These are phyloP conservation scores for Drosophila kohkoa DNA, from an alignment of 1,140 invertebrate species.

Conservation along the genomic window DNA sequence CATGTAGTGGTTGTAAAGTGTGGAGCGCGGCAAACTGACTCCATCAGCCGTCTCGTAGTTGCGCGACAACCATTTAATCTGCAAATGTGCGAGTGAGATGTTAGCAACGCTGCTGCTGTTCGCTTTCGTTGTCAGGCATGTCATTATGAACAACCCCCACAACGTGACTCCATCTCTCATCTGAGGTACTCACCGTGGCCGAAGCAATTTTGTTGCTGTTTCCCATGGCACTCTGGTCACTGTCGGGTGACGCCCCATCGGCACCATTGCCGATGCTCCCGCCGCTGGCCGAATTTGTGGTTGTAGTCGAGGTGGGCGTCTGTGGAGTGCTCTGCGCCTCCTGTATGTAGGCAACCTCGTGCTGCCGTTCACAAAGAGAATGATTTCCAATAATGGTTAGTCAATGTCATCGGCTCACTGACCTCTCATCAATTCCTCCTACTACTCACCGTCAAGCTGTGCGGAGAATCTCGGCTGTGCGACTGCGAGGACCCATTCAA, in stretches of 20 bases:
- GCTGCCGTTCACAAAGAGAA: conserved; percentile 45
- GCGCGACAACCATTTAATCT: conserved; percentile 98
- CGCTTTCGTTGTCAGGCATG: conserved; percentile 1
- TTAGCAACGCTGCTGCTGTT: conserved; percentile 39
- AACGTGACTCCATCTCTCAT: not conserved
- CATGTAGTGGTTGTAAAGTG: conserved; percentile 98
- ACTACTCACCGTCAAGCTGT: conserved; percentile 87
- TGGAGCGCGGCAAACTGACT: conserved; percentile 97
- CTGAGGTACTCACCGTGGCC: conserved; percentile 91
- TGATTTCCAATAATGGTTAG: conserved; percentile 3
- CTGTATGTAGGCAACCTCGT: conserved; percentile 85
- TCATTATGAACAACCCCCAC: not conserved
- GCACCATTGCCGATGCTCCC: conserved; percentile 85
- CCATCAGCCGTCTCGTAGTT: conserved; percentile 99
- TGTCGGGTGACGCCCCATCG: conserved; percentile 85
- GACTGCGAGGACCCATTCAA: conserved; percentile 86
- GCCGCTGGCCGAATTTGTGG: conserved; percentile 83
- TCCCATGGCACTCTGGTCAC: conserved; percentile 88
- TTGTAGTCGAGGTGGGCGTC: conserved; percentile 88
- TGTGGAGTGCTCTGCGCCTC: conserved; percentile 87
- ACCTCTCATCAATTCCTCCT: conserved; percentile 34
- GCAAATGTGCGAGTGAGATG: conserved; percentile 55
- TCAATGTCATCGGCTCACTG: conserved; percentile 60
- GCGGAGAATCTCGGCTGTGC: conserved; percentile 90
- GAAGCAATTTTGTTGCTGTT: conserved; percentile 94